These are phyloP conservation scores for Palaemon carinicauda DNA, from an alignment of 1,140 invertebrate species.

Conservation along the genomic window DNA sequence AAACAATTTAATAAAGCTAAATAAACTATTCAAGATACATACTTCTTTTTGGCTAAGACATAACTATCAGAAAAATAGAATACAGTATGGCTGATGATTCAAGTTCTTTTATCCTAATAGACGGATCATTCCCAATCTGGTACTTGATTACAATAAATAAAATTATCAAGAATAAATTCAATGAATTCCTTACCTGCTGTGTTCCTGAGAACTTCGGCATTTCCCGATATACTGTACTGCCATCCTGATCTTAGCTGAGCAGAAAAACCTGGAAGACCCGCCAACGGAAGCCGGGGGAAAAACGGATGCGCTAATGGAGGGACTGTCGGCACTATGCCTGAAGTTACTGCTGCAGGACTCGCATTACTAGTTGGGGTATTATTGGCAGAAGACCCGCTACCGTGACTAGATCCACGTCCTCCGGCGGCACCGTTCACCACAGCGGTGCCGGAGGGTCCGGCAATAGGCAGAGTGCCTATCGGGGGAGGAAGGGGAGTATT, in stretches of 20 bases:
- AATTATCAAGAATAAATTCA: neutral
- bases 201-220: conserved; percentile 56
- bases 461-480: neutral
- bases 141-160: too few relatives aligned
- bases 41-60: too few relatives aligned
- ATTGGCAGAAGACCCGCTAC: neutral
- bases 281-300: conserved; percentile 29
- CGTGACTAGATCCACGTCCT: neutral
- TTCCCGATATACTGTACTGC: conserved; percentile 58
- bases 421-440: conserved; percentile 23
- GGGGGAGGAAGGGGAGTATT: conserved; percentile 11
- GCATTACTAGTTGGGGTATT: neutral
- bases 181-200: conserved; percentile 23
- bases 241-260: conserved; percentile 54
- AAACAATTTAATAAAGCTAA: too few relatives aligned
- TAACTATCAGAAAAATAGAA: too few relatives aligned
- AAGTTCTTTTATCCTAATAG: too few relatives aligned
- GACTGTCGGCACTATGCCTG: neutral
- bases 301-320: conserved; percentile 32
- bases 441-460: conserved; percentile 1
- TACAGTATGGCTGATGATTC: too few relatives aligned
- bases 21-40: too few relatives aligned
- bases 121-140: too few relatives aligned
- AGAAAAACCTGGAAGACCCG: conserved; percentile 47
- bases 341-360: neutral